Percentiles rank a stretch among this genome's conserved stretches.
Conservation (phyloP, 2,797 vertebrate species). For the Mionectes olivaceus region DNA sequence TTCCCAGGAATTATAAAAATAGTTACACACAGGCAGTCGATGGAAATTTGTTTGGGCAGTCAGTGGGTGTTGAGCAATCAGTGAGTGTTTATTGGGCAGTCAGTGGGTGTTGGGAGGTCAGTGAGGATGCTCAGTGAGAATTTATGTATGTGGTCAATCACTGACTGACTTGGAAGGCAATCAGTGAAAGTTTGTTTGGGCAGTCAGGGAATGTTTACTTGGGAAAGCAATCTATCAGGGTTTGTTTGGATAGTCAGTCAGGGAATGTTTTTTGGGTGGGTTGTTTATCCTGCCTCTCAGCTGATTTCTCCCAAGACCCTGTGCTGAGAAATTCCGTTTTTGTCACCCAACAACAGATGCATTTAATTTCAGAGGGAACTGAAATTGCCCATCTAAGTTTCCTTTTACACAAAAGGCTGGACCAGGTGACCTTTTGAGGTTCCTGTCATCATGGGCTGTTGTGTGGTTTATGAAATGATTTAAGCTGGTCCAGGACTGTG, state of each 20-base stretch:
- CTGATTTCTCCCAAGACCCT: not conserved
- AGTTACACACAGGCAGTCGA: too few species aligned
- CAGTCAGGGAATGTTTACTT: not conserved
- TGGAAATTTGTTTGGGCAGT: accelerated
- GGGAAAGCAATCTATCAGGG: not conserved
- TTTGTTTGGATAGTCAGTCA: not conserved
- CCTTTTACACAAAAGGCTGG: not conserved
- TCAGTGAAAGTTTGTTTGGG: not conserved
- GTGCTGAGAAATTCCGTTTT: not conserved
- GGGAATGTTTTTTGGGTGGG: not conserved
- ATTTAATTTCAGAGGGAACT: not conserved
- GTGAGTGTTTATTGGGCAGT: not conserved
- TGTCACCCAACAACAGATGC: not conserved
- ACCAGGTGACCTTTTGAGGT: accelerated
- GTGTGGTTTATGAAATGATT: accelerated
- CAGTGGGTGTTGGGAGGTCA: not conserved
- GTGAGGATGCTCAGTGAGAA: not conserved
- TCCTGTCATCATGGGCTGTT: not conserved
- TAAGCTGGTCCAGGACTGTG: accelerated
- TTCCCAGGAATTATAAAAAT: not conserved
- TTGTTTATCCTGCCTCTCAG: not conserved
- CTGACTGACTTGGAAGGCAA: not conserved
- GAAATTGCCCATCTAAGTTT: not conserved
- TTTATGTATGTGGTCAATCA: not conserved
- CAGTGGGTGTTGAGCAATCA: not conserved